Evolutionary conservation across 2,888 invertebrate genomes (phyloP).

Genomic region (Andrena haemorrhoa): DNA sequence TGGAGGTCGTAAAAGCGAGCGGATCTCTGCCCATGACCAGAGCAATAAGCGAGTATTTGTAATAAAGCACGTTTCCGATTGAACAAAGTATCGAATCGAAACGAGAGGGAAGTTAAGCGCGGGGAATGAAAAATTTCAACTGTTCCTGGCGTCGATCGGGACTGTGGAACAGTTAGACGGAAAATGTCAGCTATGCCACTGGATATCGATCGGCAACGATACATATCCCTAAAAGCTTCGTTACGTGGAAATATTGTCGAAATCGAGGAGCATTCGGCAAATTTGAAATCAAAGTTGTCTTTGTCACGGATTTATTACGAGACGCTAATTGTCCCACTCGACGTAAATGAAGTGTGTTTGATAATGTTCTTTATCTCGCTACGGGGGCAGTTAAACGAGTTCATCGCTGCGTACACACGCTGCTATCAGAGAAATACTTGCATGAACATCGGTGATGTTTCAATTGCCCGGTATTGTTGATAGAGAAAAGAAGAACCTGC

Average conservation of each 20-base stretch:
- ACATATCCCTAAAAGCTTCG: too few relatives aligned
- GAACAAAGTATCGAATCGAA: constrained; percentile 6
- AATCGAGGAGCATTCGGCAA: too few relatives aligned
- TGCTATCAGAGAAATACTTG: constrained; percentile 22
- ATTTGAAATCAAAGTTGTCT: constrained; percentile 2
- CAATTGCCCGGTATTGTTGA: not conserved
- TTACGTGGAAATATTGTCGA: too few relatives aligned
- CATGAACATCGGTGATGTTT: not conserved
- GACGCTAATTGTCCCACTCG: constrained; percentile 10
- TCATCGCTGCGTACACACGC: not conserved
- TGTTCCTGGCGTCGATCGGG: not conserved
- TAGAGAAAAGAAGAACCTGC: not conserved
- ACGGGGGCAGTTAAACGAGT: not conserved
- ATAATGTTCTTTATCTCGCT: constrained; percentile 23
- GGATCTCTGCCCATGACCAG: not conserved
- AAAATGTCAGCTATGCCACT: not conserved
- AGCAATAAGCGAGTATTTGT: constrained; percentile 35
- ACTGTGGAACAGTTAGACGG: not conserved
- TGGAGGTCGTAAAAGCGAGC: constrained; percentile 30
- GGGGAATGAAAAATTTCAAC: not conserved
- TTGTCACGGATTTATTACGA: constrained; percentile 31
- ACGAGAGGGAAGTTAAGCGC: not conserved
- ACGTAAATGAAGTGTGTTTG: not conserved
- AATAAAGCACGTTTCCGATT: constrained; percentile 13
- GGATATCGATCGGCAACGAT: too few relatives aligned